These are phyloP conservation scores for Chloroceryle amazona DNA, from an alignment of 2,797 vertebrate genomes.

Conservation along the genomic window DNA sequence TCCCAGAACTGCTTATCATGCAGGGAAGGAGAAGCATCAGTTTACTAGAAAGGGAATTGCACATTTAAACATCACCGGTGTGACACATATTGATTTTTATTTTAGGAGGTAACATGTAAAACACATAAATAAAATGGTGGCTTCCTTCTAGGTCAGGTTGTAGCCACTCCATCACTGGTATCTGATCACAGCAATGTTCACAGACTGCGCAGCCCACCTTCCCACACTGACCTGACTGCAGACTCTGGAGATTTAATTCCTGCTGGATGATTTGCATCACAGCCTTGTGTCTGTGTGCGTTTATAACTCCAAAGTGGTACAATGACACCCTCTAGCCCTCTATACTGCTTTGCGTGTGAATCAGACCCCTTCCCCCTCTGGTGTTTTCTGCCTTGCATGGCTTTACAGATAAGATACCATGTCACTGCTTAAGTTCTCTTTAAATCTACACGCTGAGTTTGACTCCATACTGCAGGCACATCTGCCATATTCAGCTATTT, in stretches of 20 bases:
- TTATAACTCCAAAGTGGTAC: neutral
- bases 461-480: neutral
- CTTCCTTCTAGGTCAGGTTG: neutral
- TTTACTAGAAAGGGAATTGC: neutral
- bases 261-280: neutral
- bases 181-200: neutral
- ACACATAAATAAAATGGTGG: neutral
- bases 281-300: neutral
- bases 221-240: neutral
- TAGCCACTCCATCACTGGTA: neutral
- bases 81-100: constrained; percentile 26
- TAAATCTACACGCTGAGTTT: neutral
- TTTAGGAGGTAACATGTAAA: constrained; percentile 10
- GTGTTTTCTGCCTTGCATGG: neutral
- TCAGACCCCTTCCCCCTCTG: neutral
- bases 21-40: neutral
- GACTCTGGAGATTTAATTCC: neutral
- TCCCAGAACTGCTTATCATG: neutral
- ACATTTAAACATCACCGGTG: constrained; percentile 3
- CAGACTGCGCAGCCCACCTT: neutral
- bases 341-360: rapidly evolving
- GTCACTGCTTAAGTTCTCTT: neutral
- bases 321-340: neutral
- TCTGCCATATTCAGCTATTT: neutral
- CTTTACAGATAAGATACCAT: neutral